Base-by-base conservation (phyloP, 2,797 vertebrate genomes). In the Rhodeus uyekii region DNA sequence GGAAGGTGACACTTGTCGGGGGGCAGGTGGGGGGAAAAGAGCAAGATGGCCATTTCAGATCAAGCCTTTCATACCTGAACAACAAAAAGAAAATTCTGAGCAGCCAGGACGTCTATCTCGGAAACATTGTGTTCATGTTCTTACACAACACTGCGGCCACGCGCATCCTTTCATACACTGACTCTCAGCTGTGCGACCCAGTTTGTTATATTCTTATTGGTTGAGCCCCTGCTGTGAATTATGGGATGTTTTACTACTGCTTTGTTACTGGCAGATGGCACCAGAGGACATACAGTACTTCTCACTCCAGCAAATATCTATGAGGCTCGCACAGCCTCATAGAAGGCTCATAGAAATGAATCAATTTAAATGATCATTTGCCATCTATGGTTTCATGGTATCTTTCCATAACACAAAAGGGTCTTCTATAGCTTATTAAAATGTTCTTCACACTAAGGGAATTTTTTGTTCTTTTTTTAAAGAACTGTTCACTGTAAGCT, bases 231-330 rank as follows among this genome's bases (percentile, higher is more conserved):
- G 61, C 75, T 74, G 53, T 79, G 63, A 39, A 75, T 63, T 84
- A 73, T 73, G 76, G 38, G 24, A n/a, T 10, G 19, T 74, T 89
- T 91, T 87, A 93, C 92, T 93, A 93, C 91, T 92, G 90, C 90
- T 88, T 89, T 87, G 89, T 93, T 92, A 93, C 93, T 93, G 92
- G 89, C 92, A 95, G 93, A 93, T 93, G 93, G 93, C 92, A 94
- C 92, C 91, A 95, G 88, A 95, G 92, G 91, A 86, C 67, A 73
- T 29, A 44, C 69, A 63, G 19, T 50, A 10, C 34, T 38, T 72
- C 44, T 72, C 44, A 53, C 32, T 14, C 36, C 55, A 13, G 55
- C 22, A 55, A 74, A 36, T 9, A n/a, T 24, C 3, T 90, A 91
- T 91, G 89, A 90, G 88, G 87, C 89, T 90, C 68, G 10, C 9